A percentile compares a stretch with the other conserved stretches of the same genome.
Conservation (phyloP, 1,140 invertebrate species). For the Musca vetustissima region DNA sequence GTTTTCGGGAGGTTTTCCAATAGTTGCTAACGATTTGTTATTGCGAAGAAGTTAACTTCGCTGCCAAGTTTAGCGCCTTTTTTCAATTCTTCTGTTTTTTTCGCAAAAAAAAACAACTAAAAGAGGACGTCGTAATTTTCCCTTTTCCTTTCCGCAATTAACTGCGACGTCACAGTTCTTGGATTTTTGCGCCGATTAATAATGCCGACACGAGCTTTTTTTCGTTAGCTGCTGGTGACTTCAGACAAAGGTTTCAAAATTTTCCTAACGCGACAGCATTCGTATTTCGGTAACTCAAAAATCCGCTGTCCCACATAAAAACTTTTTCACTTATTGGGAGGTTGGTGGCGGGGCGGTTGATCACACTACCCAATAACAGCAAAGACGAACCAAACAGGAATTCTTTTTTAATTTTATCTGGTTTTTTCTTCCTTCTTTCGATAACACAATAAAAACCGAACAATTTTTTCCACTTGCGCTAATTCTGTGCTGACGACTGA, state of each 20-base stretch:
- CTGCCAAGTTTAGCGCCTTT: conserved; percentile 19
- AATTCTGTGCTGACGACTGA: neutral
- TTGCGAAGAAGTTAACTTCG: neutral
- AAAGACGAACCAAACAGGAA: conserved; percentile 12
- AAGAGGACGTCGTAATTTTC: conserved; percentile 26
- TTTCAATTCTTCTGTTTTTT: no score
- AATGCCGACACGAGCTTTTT: neutral
- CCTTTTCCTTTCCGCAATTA: conserved; percentile 39
- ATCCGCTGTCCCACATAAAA: no score
- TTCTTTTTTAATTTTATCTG: conserved; percentile 6
- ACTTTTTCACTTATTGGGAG: no score
- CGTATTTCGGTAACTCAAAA: no score
- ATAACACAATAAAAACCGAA: neutral
- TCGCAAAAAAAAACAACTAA: neutral
- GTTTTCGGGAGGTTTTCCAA: neutral
- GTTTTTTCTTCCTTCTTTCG: no score
- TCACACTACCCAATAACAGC: neutral
- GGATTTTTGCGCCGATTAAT: neutral
- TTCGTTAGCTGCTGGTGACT: no score
- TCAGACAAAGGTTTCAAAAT: no score
- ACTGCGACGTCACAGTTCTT: conserved; percentile 38
- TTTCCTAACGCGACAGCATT: no score
- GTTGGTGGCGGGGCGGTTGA: no score
- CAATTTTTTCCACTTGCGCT: conserved; percentile 7
- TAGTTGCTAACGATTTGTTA: neutral